phyloP scores from a whole-genome alignment of 2,888 invertebrate genomes.

The Ypsolopha scabrella region DNA sequence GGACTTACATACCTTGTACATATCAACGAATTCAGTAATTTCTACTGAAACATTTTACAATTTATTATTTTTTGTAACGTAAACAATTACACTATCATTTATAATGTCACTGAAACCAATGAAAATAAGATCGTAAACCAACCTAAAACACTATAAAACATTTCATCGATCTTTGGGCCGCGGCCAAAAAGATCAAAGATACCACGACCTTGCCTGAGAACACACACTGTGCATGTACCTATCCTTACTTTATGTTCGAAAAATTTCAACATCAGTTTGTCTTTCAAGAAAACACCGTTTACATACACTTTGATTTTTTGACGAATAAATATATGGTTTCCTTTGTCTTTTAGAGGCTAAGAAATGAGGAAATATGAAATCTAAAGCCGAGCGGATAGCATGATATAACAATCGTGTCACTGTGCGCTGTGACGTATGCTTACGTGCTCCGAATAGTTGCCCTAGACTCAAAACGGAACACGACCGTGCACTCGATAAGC shows the following conservation, averaged over 20 bases:
- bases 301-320: too few relatives aligned
- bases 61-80: too few relatives aligned
- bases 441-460: neutral
- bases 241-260: neutral
- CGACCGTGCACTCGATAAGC: too few relatives aligned
- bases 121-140: neutral
- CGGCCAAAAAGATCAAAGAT: slow-evolving; percentile 36
- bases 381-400: neutral
- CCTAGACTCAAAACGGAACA: neutral
- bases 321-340: too few relatives aligned
- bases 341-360: too few relatives aligned
- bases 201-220: slow-evolving; percentile 19
- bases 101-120: neutral
- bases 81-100: too few relatives aligned
- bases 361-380: too few relatives aligned
- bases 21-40: too few relatives aligned
- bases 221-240: neutral
- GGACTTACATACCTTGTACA: too few relatives aligned
- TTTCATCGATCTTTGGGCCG: slow-evolving; percentile 18
- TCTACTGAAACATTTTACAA: too few relatives aligned
- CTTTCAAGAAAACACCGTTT: too few relatives aligned
- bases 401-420: slow-evolving; percentile 1
- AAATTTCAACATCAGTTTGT: too few relatives aligned
- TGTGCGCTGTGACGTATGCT: neutral
- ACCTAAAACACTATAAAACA: neutral